Evolutionary conservation across 2,888 invertebrate species (phyloP).

Genomic region (Nephrocerus scutellatus): DNA sequence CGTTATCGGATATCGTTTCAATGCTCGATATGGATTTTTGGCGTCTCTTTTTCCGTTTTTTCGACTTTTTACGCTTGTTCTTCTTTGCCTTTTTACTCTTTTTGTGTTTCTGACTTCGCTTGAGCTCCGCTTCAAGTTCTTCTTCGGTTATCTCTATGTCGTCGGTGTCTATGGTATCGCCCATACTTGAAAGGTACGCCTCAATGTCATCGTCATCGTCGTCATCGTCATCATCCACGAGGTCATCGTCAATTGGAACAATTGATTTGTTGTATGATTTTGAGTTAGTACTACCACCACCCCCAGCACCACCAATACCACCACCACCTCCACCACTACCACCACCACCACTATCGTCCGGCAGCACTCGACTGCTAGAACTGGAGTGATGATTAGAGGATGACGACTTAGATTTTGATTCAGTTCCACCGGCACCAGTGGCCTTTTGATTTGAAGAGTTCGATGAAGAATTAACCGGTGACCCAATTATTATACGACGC

Average conservation of each 20-base stretch:
- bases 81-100: slow-evolving; percentile 51
- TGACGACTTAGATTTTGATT: too few species aligned
- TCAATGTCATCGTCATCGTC: slow-evolving; percentile 35
- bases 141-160: slow-evolving; percentile 26
- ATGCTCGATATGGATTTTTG: slow-evolving; percentile 63
- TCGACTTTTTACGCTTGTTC: slow-evolving; percentile 68
- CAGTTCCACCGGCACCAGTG: too few species aligned
- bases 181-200: slow-evolving; percentile 33
- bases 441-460: slow-evolving; percentile 26
- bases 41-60: slow-evolving; percentile 60
- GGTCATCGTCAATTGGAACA: too few species aligned
- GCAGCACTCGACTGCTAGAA: too few species aligned
- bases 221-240: slow-evolving; percentile 30
- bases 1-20: slow-evolving; percentile 58
- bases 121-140: slow-evolving; percentile 52
- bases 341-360: too few species aligned
- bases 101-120: slow-evolving; percentile 53
- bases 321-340: too few species aligned
- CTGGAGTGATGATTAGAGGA: too few species aligned
- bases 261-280: too few species aligned
- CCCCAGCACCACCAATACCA: too few species aligned
- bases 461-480: slow-evolving; percentile 33
- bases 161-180: slow-evolving; percentile 37
- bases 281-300: too few species aligned
- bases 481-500: slow-evolving; percentile 35